These are phyloP conservation scores for Chlamydotis undulata DNA, from an alignment of 2,113 vertebrate genomes.

Conservation along the genomic window DNA sequence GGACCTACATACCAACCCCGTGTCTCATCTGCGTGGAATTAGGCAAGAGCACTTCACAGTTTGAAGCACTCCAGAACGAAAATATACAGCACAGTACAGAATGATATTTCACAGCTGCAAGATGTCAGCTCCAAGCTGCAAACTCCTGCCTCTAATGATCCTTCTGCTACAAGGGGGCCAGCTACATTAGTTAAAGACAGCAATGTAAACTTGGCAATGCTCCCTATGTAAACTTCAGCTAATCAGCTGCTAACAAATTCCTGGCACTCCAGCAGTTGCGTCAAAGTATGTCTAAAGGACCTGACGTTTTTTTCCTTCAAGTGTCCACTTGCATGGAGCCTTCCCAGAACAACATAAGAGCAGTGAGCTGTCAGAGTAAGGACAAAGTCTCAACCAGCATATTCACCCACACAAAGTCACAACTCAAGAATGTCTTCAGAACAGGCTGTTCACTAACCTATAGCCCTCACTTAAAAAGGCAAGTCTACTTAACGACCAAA, in stretches of 20 bases:
- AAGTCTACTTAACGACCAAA: not conserved
- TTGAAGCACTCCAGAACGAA: not conserved
- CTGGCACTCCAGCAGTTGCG: slow-evolving; percentile 48
- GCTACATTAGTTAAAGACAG: slow-evolving; percentile 53
- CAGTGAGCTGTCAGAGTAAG: slow-evolving; percentile 9
- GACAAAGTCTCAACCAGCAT: not conserved
- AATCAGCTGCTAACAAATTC: slow-evolving; percentile 66
- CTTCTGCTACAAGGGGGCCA: slow-evolving; percentile 32
- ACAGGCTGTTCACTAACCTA: not conserved
- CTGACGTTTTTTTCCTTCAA: not conserved
- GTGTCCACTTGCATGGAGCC: slow-evolving; percentile 2
- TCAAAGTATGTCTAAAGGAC: slow-evolving; percentile 47
- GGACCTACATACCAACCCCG: not conserved
- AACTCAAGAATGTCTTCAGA: not conserved
- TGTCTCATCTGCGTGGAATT: slow-evolving; percentile 27
- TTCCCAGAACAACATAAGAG: slow-evolving; percentile 29
- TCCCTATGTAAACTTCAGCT: slow-evolving; percentile 46
- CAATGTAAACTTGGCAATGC: slow-evolving; percentile 70
- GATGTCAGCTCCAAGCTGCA: slow-evolving; percentile 21
- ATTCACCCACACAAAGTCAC: not conserved
- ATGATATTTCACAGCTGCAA: slow-evolving; percentile 30
- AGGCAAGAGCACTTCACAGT: slow-evolving; percentile 3
- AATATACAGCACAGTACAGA: slow-evolving; percentile 5
- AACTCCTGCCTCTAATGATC: not conserved
- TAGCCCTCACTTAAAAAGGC: not conserved